Percentiles rank a stretch among this genome's conserved stretches.
phyloP scores from a whole-genome alignment of 2,888 invertebrate species.

The Leptopilina myrica region DNA sequence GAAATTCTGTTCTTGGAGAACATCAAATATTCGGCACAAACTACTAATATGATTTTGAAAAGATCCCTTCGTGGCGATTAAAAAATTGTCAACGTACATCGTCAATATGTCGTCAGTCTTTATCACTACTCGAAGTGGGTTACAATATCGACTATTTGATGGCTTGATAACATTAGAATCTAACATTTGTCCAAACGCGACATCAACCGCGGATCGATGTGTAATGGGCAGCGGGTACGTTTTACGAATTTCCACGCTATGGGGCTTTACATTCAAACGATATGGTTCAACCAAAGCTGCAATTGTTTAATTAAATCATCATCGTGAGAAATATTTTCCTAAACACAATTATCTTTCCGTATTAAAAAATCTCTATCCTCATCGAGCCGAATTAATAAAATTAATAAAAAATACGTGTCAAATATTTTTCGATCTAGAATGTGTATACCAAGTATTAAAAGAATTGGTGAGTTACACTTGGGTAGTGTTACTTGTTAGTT shows the following conservation, averaged over 20 bases:
- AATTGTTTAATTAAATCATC: no score
- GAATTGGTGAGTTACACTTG: no score
- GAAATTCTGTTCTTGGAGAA: conserved; percentile 1
- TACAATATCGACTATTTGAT: no score
- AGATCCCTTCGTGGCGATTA: conserved; percentile 34
- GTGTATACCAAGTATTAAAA: no score
- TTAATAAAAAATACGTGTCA: no score
- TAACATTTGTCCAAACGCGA: not conserved
- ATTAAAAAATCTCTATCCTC: no score
- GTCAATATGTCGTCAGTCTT: conserved; percentile 67
- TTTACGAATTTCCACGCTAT: not conserved
- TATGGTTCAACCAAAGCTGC: not conserved
- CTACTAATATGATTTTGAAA: conserved; percentile 52
- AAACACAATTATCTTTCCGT: no score
- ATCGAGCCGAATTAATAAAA: no score
- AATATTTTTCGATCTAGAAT: no score
- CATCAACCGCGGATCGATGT: not conserved
- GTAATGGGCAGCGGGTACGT: not conserved
- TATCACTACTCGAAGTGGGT: conserved; percentile 20
- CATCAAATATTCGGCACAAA: conserved; percentile 46
- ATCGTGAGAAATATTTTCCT: no score
- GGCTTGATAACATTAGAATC: not conserved
- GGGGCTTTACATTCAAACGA: not conserved
- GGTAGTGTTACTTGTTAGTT: no score
- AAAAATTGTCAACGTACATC: no score